Evolutionary conservation across 2,888 invertebrate species (phyloP).

Genomic region (Agrenia bidenticulata): DNA sequence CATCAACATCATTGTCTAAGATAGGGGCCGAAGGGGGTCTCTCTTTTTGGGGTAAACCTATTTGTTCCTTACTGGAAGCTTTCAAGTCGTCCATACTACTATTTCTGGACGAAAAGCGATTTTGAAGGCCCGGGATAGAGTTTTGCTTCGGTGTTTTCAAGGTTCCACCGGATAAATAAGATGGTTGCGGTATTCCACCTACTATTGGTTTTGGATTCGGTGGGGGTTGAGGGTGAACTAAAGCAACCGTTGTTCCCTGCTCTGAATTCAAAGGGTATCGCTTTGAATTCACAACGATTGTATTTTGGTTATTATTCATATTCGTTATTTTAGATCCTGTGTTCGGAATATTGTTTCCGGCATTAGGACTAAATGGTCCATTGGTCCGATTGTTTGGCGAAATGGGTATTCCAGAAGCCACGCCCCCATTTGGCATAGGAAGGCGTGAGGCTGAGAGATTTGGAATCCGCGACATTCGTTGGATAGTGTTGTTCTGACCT

Average conservation of each 20-base stretch:
- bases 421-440: conserved; percentile 38
- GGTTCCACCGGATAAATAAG: conserved; percentile 34
- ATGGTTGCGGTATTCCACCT: conserved; percentile 1
- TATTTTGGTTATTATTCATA: conserved; percentile 13
- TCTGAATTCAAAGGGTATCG: conserved; percentile 36
- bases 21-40: conserved; percentile 78
- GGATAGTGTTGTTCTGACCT: conserved; percentile 34
- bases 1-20: conserved; percentile 66
- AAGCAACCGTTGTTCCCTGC: conserved; percentile 48
- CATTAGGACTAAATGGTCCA: conserved; percentile 1
- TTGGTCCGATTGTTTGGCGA: conserved; percentile 24
- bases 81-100: conserved; percentile 52
- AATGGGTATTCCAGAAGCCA: conserved; percentile 20
- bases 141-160: conserved; percentile 46
- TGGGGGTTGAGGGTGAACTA: conserved; percentile 49
- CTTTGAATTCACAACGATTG: background rate
- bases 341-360: conserved; percentile 9
- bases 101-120: conserved; percentile 47
- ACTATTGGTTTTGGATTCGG: conserved; percentile 43
- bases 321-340: conserved; percentile 1
- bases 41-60: conserved; percentile 51
- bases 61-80: conserved; percentile 31
- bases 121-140: conserved; percentile 31
- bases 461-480: conserved; percentile 47
- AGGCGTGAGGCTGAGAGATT: conserved; percentile 43